Base-by-base conservation (phyloP, 1,140 invertebrate genomes). In the Aradophagus sp. region DNA sequence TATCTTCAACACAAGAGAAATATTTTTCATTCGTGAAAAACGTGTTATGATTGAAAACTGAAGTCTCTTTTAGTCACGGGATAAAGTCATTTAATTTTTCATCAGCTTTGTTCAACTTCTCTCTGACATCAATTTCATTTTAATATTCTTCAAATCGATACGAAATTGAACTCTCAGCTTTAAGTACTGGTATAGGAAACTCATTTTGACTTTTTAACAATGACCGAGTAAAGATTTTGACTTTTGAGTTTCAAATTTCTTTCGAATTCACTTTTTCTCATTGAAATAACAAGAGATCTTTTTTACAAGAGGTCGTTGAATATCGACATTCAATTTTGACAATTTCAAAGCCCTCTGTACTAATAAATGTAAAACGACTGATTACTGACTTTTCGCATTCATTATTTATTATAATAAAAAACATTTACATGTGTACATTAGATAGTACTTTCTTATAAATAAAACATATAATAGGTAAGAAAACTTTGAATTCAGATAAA, bases 61-160 rank as follows among this genome's bases (percentile, higher is more conserved):
- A 69, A 69, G 66, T 59, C 66, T 56, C 58, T 70, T 62, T 70
- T 70, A 62, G 67, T 63, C 44, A 44, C 34, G 59, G 36, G 52
- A 70, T 63, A 63, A 62, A 70, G 58, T 70, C 67, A 63, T 70
- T 70, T 70, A 63, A 58, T 70, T 70, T 62, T 62, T 70, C 67
- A 70, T 70, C 67, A 70, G 44, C 42, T 70, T 52, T 58, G 58
- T 70, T 70, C 67, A 36, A 63, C 58, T 62, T 63, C 45, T 63
- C 67, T 70, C 67, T 63, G 67, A 70, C 52, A 70, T 61, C 65
- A 68, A 68, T 68, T 68, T 68, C 65, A 68, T 70, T 70, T 70
- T 70, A 62, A 70, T 70, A 70, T 70, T 70, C 44, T 58, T 62
- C 38, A 62, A 62, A 70, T 70, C 67, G 67, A 70, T 70, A 70